A percentile compares a stretch with the other conserved stretches of the same genome.
phyloP scores from a whole-genome alignment of 2,113 vertebrate genomes.

The Macaca nemestrina region DNA sequence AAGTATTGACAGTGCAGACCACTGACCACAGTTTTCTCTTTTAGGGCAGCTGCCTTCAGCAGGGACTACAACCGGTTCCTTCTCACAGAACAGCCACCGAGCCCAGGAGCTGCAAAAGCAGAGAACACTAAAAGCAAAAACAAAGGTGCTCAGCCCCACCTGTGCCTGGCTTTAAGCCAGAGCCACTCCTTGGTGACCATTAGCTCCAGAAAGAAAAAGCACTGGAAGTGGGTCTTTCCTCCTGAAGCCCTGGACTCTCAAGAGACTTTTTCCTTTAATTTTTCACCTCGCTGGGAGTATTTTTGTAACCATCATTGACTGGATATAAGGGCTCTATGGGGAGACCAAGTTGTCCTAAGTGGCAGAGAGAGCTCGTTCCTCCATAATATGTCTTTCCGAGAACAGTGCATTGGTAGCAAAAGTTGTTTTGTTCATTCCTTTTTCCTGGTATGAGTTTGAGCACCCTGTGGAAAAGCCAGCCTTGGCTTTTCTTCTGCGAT shows the following conservation, averaged over 20 bases:
- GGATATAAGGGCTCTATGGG: not conserved
- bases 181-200: not conserved
- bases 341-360: not conserved
- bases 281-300: not conserved
- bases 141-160: not conserved
- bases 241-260: not conserved
- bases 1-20: not conserved
- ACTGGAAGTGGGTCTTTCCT: no score
- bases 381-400: not conserved
- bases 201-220: not conserved
- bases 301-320: not conserved
- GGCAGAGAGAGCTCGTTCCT: not conserved
- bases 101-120: not conserved
- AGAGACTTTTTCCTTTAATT: not conserved
- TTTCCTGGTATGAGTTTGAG: not conserved
- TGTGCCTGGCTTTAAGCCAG: not conserved
- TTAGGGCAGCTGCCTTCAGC: not conserved
- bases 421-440: not conserved
- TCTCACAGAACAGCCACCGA: not conserved
- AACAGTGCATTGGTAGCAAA: not conserved
- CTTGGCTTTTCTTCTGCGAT: not conserved
- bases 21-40: not conserved
- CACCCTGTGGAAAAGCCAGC: not conserved
- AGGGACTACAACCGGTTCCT: not conserved
- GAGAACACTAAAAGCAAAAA: not conserved